phyloP scores from a whole-genome alignment of 1,140 invertebrate genomes.

The Trichonephila clavipes region DNA sequence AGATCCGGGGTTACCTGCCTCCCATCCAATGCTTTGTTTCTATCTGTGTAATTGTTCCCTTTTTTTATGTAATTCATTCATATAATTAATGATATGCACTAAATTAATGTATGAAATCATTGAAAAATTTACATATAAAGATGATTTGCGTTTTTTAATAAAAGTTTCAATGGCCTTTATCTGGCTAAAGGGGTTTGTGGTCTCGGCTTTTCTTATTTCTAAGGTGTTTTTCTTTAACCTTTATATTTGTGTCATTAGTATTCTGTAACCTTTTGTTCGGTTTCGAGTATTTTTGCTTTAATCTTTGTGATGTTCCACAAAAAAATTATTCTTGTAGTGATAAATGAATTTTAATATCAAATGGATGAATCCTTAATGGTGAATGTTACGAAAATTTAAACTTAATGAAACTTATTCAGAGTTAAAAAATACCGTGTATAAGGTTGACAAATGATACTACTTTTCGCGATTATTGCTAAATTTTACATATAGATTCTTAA shows the following conservation, averaged over 20 bases:
- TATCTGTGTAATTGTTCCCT: slow-evolving; percentile 1
- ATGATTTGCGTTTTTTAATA: not conserved
- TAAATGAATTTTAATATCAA: too few relatives aligned
- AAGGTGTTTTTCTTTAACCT: not conserved
- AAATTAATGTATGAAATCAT: not conserved
- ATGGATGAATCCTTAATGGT: too few relatives aligned
- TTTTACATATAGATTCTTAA: too few relatives aligned
- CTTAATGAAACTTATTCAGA: too few relatives aligned
- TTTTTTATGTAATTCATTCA: not conserved
- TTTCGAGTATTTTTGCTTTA: not conserved
- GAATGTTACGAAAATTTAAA: too few relatives aligned
- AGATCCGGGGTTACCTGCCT: not conserved
- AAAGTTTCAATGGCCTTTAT: slow-evolving; percentile 9
- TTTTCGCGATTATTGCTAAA: too few relatives aligned
- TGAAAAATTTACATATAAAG: slow-evolving; percentile 16
- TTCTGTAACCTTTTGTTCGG: not conserved
- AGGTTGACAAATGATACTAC: too few relatives aligned
- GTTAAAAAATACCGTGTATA: too few relatives aligned
- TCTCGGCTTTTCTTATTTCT: not conserved
- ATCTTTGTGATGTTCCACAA: too few relatives aligned
- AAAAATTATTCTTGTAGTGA: too few relatives aligned
- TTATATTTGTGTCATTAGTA: not conserved
- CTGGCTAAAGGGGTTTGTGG: not conserved
- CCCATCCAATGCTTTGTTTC: not conserved
- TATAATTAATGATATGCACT: slow-evolving; percentile 21